Evolutionary conservation across 1,140 invertebrate genomes (phyloP), one percentile per base, ranked within the genome.

Genomic region (Drosophila guanche): DNA sequence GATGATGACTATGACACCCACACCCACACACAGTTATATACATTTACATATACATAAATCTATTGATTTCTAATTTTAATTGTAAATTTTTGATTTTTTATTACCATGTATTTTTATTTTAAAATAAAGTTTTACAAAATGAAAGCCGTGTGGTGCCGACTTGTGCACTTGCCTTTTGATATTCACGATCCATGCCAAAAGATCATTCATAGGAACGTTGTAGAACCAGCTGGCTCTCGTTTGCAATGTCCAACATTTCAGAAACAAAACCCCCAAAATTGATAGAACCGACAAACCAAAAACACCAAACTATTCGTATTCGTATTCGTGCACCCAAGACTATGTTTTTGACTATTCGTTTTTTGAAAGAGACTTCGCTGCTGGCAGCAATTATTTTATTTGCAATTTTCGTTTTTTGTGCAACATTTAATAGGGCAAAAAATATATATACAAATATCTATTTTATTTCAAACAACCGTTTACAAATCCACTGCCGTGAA

Each of bases 81-180:
- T 86, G 83, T 86, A 86, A 70, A 86, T 86, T 85, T 86, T 86
- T 86, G 50, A 77, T 81, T 86, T 84, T 85, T 88, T 77, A 86
- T 75, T 86, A 86, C 83, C 74, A 61, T 88, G 77, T 86, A 86
- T 88, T 84, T 83, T 84, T 86, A 86, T 88, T 86, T 86, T 50
- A 88, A 37, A 85, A 86, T 86, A 86, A 86, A 86, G 83, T 86
- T 86, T 85, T 81, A 85, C 73, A 86, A 86, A 86, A 85, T 69
- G 73, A 75, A 55, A 69, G 55, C 56, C 53, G 27, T 69, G 71
- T 71, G 72, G 72, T 37, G 33, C 25, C 25, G 25, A 27, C 5
- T 58, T 58, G 55, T 60, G 43, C 41, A 47, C 62, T 46, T 62
- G 81, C 56, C 57, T 86, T 85, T 66, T 73, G 25, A 72, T 84